These are phyloP conservation scores for Micrasema minimum DNA, from an alignment of 1,140 invertebrate genomes.

Conservation along the genomic window DNA sequence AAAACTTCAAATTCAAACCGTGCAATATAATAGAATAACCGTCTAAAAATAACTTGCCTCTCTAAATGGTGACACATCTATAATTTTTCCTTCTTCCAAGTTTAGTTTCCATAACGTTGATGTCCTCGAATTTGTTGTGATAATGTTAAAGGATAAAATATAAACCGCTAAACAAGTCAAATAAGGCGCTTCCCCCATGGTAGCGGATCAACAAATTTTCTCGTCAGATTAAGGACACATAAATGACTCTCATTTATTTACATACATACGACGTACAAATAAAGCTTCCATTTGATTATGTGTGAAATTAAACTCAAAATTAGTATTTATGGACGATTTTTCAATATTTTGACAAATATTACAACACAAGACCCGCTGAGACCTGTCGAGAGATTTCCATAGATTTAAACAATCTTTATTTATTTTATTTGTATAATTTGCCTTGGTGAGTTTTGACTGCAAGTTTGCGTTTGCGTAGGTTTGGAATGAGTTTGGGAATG, in stretches of 20 bases:
- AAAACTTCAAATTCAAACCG: slow-evolving; percentile 21
- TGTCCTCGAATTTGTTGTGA: slow-evolving; percentile 76
- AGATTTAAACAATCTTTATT: background rate
- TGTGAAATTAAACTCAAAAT: background rate
- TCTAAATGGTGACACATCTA: slow-evolving; percentile 68
- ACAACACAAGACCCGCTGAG: slow-evolving; percentile 28
- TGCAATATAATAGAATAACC: slow-evolving; percentile 43
- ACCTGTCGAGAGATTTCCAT: slow-evolving; percentile 23
- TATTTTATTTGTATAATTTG: too few species aligned
- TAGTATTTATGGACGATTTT: slow-evolving; percentile 15
- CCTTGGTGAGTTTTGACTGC: too few species aligned
- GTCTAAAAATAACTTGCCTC: slow-evolving; percentile 60
- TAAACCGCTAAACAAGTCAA: slow-evolving; percentile 67
- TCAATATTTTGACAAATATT: slow-evolving; percentile 47
- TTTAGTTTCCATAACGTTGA: slow-evolving; percentile 81
- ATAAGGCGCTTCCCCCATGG: slow-evolving; percentile 65
- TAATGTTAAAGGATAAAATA: slow-evolving; percentile 73
- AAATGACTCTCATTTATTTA: background rate
- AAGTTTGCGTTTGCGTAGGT: too few species aligned
- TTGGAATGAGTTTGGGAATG: background rate
- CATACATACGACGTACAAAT: background rate
- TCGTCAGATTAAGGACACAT: slow-evolving; percentile 20
- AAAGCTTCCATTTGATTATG: background rate
- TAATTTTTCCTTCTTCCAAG: slow-evolving; percentile 74
- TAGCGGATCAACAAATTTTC: slow-evolving; percentile 17